These are phyloP conservation scores for Cardiocondyla obscurior DNA, from an alignment of 1,140 invertebrate genomes.

Conservation along the genomic window DNA sequence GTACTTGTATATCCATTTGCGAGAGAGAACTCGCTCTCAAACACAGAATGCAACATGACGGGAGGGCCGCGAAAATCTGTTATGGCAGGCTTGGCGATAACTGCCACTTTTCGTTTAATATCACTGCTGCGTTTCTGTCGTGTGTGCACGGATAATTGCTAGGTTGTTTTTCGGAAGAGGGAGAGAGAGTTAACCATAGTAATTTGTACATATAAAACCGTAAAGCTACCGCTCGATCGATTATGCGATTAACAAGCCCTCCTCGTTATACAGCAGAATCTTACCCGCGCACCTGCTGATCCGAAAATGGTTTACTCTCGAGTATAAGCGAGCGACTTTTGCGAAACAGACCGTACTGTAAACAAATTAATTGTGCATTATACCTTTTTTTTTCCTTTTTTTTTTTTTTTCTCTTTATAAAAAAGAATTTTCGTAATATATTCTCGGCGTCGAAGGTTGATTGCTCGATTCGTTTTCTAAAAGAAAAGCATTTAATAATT, in stretches of 20 bases:
- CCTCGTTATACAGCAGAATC: constrained; percentile 50
- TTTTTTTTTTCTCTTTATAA: neutral
- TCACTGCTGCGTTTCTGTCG: neutral
- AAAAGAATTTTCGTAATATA: neutral
- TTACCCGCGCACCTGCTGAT: constrained; percentile 47
- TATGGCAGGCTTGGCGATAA: neutral
- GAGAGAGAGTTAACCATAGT: neutral
- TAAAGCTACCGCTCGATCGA: constrained; percentile 41
- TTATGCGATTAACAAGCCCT: constrained; percentile 40
- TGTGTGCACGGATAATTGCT: neutral
- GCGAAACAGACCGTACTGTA: neutral
- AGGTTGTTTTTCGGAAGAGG: neutral
- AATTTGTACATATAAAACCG: constrained; percentile 45
- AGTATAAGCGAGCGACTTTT: constrained; percentile 3
- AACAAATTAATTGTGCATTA: constrained; percentile 4
- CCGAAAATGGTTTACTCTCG: neutral
- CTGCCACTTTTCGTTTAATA: neutral
- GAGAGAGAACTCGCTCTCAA: neutral
- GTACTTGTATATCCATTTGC: constrained; percentile 44
- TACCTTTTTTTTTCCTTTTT: neutral
- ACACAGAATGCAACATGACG: neutral
- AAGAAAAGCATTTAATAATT: constrained; percentile 3
- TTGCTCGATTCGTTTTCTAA: no score
- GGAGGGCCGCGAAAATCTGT: neutral
- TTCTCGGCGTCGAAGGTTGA: neutral